phyloP scores from a whole-genome alignment of 2,113 vertebrate species.

The Apus apus region DNA sequence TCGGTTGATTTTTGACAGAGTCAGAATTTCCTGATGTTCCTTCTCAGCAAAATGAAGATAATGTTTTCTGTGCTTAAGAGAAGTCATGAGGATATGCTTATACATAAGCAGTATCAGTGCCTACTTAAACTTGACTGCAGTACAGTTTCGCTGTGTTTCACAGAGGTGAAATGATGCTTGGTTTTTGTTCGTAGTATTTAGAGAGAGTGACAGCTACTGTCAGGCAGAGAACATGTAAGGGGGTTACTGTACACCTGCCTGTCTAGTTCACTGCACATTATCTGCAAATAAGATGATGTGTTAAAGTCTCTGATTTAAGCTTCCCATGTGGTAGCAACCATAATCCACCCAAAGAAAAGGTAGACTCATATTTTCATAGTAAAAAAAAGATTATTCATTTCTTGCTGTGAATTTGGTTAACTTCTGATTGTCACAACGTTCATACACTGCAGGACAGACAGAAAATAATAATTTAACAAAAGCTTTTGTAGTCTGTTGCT shows the following conservation, averaged over 20 bases:
- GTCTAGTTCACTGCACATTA: not conserved
- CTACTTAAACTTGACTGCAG: not conserved
- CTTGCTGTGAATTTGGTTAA: not conserved
- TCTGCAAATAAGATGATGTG: not conserved
- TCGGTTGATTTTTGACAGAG: conserved; percentile 8
- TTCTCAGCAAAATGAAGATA: conserved; percentile 8
- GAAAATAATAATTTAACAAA: not conserved
- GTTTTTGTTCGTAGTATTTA: not conserved
- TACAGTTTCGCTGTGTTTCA: not conserved
- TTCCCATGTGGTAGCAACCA: not conserved
- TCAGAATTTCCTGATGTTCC: not conserved
- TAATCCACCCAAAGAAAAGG: not conserved
- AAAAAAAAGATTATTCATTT: not conserved
- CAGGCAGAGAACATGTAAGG: not conserved
- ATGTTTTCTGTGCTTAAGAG: not conserved
- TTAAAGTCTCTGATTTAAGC: not conserved
- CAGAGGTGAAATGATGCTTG: not conserved
- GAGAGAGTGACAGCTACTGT: not conserved
- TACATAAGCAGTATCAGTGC: not conserved
- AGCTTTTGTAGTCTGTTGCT: not conserved
- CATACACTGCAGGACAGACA: not conserved
- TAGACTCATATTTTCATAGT: not conserved
- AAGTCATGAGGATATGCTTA: not conserved
- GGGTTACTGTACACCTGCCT: not conserved
- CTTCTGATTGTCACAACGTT: not conserved